Conservation (phyloP, 2,113 vertebrate species). For the Atrichornis clamosus region DNA sequence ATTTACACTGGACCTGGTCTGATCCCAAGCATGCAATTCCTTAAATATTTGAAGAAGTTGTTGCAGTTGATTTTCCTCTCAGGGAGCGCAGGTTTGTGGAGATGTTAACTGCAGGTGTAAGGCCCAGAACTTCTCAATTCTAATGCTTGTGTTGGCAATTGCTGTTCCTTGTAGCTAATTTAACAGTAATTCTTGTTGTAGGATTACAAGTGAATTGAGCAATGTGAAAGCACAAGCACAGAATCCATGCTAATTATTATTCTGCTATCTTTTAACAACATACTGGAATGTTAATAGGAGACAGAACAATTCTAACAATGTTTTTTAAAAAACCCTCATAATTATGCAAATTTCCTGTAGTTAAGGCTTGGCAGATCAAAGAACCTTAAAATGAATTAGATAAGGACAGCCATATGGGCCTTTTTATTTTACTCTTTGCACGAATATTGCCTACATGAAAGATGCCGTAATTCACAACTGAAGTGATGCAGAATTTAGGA, state of each 20-base stretch:
- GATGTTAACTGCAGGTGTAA: background rate
- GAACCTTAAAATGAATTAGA: slow-evolving; percentile 25
- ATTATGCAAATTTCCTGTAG: slow-evolving; percentile 46
- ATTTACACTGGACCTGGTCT: background rate
- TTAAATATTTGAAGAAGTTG: background rate
- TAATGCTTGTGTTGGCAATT: background rate
- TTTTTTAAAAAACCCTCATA: background rate
- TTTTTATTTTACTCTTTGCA: background rate
- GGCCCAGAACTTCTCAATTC: background rate
- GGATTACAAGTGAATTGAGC: background rate
- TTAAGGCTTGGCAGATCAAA: slow-evolving; percentile 46
- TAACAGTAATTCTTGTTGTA: background rate
- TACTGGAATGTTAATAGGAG: slow-evolving; percentile 14
- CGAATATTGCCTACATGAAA: background rate
- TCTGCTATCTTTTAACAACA: slow-evolving; percentile 43
- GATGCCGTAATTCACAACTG: background rate
- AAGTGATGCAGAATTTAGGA: background rate
- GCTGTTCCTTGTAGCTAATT: background rate
- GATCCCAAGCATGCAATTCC: background rate
- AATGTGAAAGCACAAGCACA: background rate
- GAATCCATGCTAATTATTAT: background rate
- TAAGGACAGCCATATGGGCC: background rate
- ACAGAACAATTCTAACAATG: slow-evolving; percentile 20
- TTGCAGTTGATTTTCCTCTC: background rate
- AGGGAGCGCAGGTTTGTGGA: background rate